Conservation (phyloP, 2,888 invertebrate species). For the Gari tellinella region DNA sequence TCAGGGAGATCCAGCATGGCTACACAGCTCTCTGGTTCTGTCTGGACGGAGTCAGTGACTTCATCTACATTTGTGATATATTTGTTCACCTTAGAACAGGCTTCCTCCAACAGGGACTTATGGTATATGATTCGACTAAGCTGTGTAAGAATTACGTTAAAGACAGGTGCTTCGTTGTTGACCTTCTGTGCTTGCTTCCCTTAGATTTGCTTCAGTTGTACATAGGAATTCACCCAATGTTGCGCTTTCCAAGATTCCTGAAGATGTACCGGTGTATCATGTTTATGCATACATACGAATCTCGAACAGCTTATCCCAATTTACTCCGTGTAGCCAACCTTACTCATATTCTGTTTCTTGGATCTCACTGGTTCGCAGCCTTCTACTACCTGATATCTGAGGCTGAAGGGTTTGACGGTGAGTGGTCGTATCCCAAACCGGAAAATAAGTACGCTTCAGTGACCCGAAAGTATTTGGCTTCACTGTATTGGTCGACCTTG, state of each 20-base stretch:
- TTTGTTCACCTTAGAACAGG: constrained; percentile 96
- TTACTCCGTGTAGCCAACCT: constrained; percentile 97
- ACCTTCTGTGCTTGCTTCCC: constrained; percentile 92
- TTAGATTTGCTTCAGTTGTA: constrained; percentile 94
- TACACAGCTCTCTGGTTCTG: constrained; percentile 77
- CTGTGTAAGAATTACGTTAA: constrained; percentile 94
- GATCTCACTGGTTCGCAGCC: constrained; percentile 99
- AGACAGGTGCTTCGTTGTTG: constrained; percentile 93
- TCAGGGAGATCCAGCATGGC: constrained; percentile 91
- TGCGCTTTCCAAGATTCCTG: constrained; percentile 87
- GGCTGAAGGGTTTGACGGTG: constrained; percentile 85
- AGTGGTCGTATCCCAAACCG: constrained; percentile 87
- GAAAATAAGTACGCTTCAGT: constrained; percentile 90
- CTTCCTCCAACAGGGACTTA: constrained; percentile 94
- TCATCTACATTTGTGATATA: constrained; percentile 94
- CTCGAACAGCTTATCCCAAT: constrained; percentile 97
- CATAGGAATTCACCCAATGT: constrained; percentile 89
- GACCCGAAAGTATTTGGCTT: constrained; percentile 96
- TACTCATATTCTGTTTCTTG: constrained; percentile 96
- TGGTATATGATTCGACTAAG: constrained; percentile 96
- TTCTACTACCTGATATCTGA: constrained; percentile 98
- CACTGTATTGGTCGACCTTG: constrained; percentile 97
- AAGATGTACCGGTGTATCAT: constrained; percentile 92
- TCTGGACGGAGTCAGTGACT: constrained; percentile 92
- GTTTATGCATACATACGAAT: constrained; percentile 97